Base-by-base conservation (phyloP, 2,888 invertebrate genomes). In the Spodoptera picta region DNA sequence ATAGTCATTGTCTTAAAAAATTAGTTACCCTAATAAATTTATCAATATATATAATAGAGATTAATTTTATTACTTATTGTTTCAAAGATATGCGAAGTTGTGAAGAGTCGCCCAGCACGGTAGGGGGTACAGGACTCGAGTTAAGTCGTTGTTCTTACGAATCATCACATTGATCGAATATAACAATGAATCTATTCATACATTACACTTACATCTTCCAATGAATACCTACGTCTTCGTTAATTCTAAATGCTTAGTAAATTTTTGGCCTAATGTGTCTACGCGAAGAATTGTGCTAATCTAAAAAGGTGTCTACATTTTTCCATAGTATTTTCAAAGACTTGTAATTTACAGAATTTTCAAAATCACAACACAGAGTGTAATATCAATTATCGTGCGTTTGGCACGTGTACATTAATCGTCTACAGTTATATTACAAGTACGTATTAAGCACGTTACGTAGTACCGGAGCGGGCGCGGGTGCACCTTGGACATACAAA, bases 311-410 rank as follows among this genome's bases (percentile, higher is more conserved):
- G 90, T 90, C 94, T 94, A 94, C 93, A 90, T 87, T 87, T 88
- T 85, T 71, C 75, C 81, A 88, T 89, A 92, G 86, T 91, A 89
- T 87, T 90, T 90, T 82, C 75, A 81, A 92, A 92, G 92, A 91
- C 81, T 91, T 87, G 89, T 92, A 94, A 91, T 94, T 90, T 94
- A 95, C 94, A 94, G 94, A 94, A 92, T 91, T 89, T 92, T 93
- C 91, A 95, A 95, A 94, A 94, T 95, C 95, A 95, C 95, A 95
- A 95, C 95, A 95, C 95, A 95, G 95, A 95, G 95, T 95, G 95
- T 94, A 93, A 92, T 93, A 93, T 93, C 92, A 92, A 93, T 93
- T 92, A 89, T 88, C 93, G 94, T 92, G 94, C 94, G 79, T 80
- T 86, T 85, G 90, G 93, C 94, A 93, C 94, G 91, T 80, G 82